Evolutionary conservation across 2,113 vertebrate species (phyloP), one percentile per base, ranked within the genome.

Genomic region (Chascanopsetta lugubris): DNA sequence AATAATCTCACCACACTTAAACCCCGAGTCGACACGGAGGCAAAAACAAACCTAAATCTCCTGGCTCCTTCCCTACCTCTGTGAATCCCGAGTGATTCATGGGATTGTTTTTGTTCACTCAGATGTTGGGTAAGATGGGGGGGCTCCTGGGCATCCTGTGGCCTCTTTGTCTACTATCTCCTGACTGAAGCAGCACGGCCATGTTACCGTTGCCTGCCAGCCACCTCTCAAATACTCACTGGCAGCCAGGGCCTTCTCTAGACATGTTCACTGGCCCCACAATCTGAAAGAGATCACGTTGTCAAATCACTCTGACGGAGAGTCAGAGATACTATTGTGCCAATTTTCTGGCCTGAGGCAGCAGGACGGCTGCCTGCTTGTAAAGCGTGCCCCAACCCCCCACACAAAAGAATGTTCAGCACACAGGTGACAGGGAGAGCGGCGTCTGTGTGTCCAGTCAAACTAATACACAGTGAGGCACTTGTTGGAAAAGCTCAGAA

Each of bases 91-190:
- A 80, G 87, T 87, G 90, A 89, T 82, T 91, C 80, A 82, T 88
- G 77, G 81, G 82, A 87, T 88, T 90, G 90, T 91, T 89, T 91
- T 91, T 92, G 85, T 91, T 90, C 88, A 84, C 75, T 78, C 83
- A 85, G 85, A 83, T 88, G 82, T 87, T 79, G 66, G 61, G 72
- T 68, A 59, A 63, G 69, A 38, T 20, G 66, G 63, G 71, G 60
- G 79, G 78, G 72, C 75, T 82, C 86, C 83, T 77, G 82, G 84
- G 84, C 87, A 89, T 88, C 88, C 86, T 86, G 83, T 87, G 82
- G 88, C 77, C 84, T 90, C 88, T 93, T 93, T 92, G 92, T 93
- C 77, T 91, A 81, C 77, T 67, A 69, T 85, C 79, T 83, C 72
- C 71, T 87, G 70, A 83, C 85, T 82, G 75, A 87, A 77, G 56